Percentiles rank a stretch among this genome's conserved stretches.
These are phyloP conservation scores for Mus minutoides DNA, from an alignment of 2,797 vertebrate species.

Conservation along the genomic window DNA sequence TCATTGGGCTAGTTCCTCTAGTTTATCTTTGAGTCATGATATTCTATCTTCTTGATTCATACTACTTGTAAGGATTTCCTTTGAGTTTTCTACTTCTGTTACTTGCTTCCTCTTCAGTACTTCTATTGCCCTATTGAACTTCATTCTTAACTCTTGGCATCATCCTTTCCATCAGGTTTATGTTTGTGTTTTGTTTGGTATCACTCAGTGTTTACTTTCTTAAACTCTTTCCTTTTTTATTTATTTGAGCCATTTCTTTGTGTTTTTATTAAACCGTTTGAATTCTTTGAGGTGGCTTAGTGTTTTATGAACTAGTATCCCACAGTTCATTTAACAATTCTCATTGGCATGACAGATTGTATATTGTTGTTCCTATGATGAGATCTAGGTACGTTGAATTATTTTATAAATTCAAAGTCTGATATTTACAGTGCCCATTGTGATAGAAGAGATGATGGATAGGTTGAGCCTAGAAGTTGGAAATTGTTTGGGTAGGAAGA, in stretches of 20 bases:
- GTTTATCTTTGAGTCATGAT: neutral
- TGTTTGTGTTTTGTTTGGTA: neutral
- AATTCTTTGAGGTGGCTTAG: neutral
- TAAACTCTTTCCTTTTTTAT: neutral
- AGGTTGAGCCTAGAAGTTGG: neutral
- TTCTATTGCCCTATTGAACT: neutral
- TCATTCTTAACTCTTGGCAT: neutral
- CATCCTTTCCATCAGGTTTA: neutral
- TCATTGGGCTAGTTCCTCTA: neutral
- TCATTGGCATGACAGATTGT: neutral
- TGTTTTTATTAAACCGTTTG: neutral
- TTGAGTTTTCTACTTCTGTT: neutral
- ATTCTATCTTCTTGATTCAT: neutral
- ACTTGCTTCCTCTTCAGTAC: neutral
- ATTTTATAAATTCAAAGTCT: neutral
- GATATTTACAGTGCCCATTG: neutral
- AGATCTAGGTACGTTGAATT: neutral
- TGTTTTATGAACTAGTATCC: neutral
- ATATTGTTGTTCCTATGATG: neutral
- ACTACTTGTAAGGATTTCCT: neutral
- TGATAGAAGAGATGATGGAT: neutral
- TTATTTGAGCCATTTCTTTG: neutral
- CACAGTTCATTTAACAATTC: neutral
- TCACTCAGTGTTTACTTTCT: neutral
- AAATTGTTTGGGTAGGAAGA: neutral